A percentile compares a stretch with the other conserved stretches of the same genome.
Conservation (phyloP, 2,113 vertebrate genomes). For the Beaufortia kweichowensis region DNA sequence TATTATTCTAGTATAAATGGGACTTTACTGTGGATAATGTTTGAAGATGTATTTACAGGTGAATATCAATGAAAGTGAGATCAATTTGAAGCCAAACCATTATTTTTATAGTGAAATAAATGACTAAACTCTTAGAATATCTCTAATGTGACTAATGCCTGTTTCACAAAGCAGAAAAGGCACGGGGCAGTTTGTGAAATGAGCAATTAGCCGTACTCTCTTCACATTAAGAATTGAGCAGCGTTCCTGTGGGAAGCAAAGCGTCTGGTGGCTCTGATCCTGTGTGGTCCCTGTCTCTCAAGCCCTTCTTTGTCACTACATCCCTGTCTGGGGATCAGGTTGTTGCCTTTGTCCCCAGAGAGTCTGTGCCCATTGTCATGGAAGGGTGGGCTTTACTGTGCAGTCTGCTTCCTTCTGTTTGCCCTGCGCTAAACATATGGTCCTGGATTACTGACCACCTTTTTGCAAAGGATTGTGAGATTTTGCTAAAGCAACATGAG, state of each 20-base stretch:
- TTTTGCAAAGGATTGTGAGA: conserved; percentile 31
- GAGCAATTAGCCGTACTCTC: conserved; percentile 13
- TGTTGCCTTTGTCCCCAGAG: conserved; percentile 55
- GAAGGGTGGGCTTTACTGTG: conserved; percentile 49
- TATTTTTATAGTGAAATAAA: too few relatives aligned
- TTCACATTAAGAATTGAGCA: conserved; percentile 27
- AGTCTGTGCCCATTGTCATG: conserved; percentile 52
- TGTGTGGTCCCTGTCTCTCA: conserved; percentile 56
- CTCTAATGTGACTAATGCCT: too few relatives aligned
- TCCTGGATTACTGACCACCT: conserved; percentile 55
- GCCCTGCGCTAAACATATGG: conserved; percentile 51
- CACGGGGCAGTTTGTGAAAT: conserved; percentile 14
- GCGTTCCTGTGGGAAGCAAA: conserved; percentile 37
- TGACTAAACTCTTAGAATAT: too few relatives aligned
- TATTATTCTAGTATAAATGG: too few relatives aligned
- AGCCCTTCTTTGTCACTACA: conserved; percentile 48
- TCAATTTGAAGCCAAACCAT: too few relatives aligned
- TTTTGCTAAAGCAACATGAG: conserved; percentile 34
- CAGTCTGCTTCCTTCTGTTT: conserved; percentile 52
- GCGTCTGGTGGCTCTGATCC: conserved; percentile 49
- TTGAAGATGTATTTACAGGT: too few relatives aligned
- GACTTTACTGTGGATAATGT: too few relatives aligned
- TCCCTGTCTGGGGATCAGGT: conserved; percentile 55
- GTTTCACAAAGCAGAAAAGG: too few relatives aligned
- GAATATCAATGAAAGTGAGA: too few relatives aligned